phyloP scores from a whole-genome alignment of 1,140 invertebrate species.

The Phymastichus coffea region DNA sequence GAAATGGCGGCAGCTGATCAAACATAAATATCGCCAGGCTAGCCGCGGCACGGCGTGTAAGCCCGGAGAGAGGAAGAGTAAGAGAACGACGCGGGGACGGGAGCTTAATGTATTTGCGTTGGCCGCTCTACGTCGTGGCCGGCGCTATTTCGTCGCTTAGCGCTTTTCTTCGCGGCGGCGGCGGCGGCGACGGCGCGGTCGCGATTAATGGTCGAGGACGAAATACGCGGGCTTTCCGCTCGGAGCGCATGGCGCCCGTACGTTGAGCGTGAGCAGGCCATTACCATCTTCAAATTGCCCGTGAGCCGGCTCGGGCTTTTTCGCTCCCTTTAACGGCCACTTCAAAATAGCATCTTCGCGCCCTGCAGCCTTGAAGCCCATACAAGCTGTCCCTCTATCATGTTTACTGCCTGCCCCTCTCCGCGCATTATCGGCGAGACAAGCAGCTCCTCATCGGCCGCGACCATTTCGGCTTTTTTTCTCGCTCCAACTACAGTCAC shows the following conservation, averaged over 20 bases:
- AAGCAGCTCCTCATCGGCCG: too few species aligned
- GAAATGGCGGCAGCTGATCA: slow-evolving; percentile 34
- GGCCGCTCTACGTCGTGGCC: slow-evolving; percentile 20
- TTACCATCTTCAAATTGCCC: slow-evolving; percentile 19
- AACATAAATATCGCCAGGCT: slow-evolving; percentile 38
- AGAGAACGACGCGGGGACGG: too few species aligned
- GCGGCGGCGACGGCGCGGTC: background rate
- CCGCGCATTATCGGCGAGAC: too few species aligned
- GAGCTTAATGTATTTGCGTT: slow-evolving; percentile 38
- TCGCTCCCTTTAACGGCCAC: background rate
- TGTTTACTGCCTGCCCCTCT: too few species aligned
- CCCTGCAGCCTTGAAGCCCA: too few species aligned
- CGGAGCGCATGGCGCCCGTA: too few species aligned
- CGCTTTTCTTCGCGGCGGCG: background rate
- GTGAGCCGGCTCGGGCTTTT: background rate
- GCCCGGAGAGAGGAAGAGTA: slow-evolving; percentile 27
- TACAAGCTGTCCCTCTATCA: too few species aligned
- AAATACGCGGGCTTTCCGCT: background rate
- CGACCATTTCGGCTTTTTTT: too few species aligned
- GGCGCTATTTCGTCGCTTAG: background rate
- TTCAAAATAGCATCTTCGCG: too few species aligned
- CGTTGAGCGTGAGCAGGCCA: too few species aligned
- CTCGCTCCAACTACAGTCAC: too few species aligned
- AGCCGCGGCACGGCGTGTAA: slow-evolving; percentile 10
- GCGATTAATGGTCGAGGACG: background rate